Conservation (phyloP, 2,797 vertebrate genomes). For the Ibycter americanus region DNA sequence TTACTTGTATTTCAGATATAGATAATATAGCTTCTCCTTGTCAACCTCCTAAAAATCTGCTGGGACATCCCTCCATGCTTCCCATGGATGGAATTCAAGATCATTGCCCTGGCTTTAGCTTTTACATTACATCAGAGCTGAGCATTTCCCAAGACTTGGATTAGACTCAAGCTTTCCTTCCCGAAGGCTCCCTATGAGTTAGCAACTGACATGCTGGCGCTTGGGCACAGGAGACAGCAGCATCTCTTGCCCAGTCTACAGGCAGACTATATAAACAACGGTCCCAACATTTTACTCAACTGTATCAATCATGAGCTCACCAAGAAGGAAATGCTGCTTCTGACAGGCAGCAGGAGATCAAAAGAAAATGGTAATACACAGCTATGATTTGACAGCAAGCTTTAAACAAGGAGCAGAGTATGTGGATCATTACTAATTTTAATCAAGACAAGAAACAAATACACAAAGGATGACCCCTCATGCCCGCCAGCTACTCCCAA, state of each 20-base stretch:
- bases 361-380: rapidly evolving
- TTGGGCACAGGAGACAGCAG: background rate
- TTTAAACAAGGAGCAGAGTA: background rate
- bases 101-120: background rate
- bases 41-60: background rate
- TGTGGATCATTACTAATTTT: background rate
- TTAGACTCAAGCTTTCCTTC: background rate
- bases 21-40: background rate
- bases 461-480: background rate
- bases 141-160: background rate
- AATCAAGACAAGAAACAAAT: background rate
- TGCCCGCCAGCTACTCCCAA: background rate
- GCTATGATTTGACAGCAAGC: background rate
- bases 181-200: rapidly evolving
- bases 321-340: background rate
- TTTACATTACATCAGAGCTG: rapidly evolving
- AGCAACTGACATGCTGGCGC: rapidly evolving
- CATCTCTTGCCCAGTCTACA: background rate
- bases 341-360: background rate
- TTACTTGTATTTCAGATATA: background rate
- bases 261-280: background rate
- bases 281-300: background rate
- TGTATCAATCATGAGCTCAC: rapidly evolving
- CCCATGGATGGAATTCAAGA: background rate
- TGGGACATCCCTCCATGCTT: background rate